Base-by-base conservation (phyloP, 2,113 vertebrate genomes). In the crab-eating macaque (Macaca fascicularis) region DNA sequence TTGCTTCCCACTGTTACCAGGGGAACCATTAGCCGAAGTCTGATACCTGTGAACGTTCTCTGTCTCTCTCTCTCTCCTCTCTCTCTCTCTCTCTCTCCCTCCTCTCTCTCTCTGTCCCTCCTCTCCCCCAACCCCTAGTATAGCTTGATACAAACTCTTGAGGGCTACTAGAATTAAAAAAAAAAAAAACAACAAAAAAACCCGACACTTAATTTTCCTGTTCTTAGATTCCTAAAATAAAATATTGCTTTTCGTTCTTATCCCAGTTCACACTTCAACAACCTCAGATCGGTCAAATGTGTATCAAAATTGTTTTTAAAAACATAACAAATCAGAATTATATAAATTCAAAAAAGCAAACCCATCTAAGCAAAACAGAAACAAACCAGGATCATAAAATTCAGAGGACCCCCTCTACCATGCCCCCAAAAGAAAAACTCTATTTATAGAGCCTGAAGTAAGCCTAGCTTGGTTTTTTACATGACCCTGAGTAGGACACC, bases 1-100 rank as follows among this genome's bases (percentile, higher is more conserved):
- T 45, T 94, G 76, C 95, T 97, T 95, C 38, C 43, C 79, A 25
- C n/a, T 20, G 85, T 98, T 94, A 75, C 93, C 92, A 91, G 43
- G 96, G 96, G 95, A 97, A 97, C 94, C 80, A 69, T 93, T 78
- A 83, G 93, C 86, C 81, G 91, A 72, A 97, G 79, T 70, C 87
- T 48, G 94, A 93, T 89, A 81, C 0, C 50, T 93, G 86, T 64
- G 90, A 92, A 95, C 20, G 25, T 94, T 96, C n/a, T 23, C 43
- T n/a, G 35, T 23, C 43, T 30, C 35, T 1, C 7, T 48, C 22
- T 4, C 5, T 5, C 3, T 4, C 30, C 8, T 67, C 23, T 45
- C 9, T 50, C 5, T 32, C 9, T 50, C 5, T 32, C 2, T 1
- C 7, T 48, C 22, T 19, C 13, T 4, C 7, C 6, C 3, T 6